Base-by-base conservation (phyloP, 2,797 vertebrate species). In the Tachyglossus aculeatus region DNA sequence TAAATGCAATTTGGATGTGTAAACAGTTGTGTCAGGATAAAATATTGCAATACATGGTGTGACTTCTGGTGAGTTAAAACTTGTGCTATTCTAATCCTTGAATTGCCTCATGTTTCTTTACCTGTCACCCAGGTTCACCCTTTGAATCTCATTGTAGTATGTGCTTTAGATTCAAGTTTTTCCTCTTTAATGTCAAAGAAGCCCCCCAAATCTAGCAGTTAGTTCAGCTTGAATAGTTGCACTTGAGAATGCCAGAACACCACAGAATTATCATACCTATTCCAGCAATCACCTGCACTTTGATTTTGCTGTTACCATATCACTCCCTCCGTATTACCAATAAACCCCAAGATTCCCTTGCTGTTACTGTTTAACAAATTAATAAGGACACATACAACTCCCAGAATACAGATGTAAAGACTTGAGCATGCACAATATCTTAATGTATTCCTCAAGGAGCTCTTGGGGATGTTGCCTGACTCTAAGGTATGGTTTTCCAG, bases 351-450 rank as follows among this genome's bases (percentile, higher is more conserved):
- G 31, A 71, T 24, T 44, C 34, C 22, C 27, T 66, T 63, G 58
- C 21, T 61, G 41, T 79, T 38, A 36, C 43, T 29, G 19, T 18
- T 60, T 48, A 78, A 59, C 52, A 76, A 56, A 76, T 57, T 59
- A 39, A 75, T 58, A 62, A 65, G 50, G 34, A 43, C 40, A 66
- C 51, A 31, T 52, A 24, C 45, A 65, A 60, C 43, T 24, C 3
- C 12, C 21, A 66, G 32, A 6, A 62, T 51, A 36, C 22, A 60
- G 38, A 44, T 54, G 50, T 34, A 40, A 66, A 34, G 22, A 50
- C 75, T 73, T 71, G 55, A 77, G n/a, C 61, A 72, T 32, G 33
- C 27, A 72, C 45, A 70, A 36, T 69, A 45, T 50, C 59, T 70
- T 67, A 57, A 55, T 21, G 34, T 4, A 31, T 5, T 57, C 71